Conservation (phyloP, 2,113 vertebrate genomes). For the Echinops telfairi region DNA sequence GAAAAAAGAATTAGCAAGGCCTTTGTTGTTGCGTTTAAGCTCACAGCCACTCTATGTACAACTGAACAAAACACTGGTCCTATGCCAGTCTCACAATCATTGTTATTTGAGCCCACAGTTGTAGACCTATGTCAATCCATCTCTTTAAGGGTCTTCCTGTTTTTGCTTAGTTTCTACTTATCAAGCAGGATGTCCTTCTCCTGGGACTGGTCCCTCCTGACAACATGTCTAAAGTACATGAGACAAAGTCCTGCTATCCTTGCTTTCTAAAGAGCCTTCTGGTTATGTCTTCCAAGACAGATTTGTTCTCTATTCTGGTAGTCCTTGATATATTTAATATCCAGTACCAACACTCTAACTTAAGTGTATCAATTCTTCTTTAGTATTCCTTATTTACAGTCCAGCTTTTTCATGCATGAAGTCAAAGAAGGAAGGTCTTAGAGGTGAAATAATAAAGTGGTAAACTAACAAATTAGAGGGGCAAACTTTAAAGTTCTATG, state of each 20-base stretch:
- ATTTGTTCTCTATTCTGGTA: neutral
- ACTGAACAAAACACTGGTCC: too few species aligned
- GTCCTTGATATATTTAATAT: neutral
- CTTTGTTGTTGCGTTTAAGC: too few species aligned
- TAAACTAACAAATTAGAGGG: slow-evolving; percentile 6
- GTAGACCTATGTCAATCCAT: too few species aligned
- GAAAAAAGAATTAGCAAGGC: slow-evolving; percentile 3
- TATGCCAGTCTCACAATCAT: too few species aligned
- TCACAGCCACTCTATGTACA: too few species aligned
- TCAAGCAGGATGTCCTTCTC: too few species aligned
- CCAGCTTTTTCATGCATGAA: neutral
- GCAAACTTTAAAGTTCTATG: neutral
- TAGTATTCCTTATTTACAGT: neutral
- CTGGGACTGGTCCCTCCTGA: too few species aligned
- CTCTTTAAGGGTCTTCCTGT: too few species aligned
- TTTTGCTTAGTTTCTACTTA: too few species aligned
- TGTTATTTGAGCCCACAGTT: too few species aligned
- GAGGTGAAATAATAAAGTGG: slow-evolving; percentile 32
- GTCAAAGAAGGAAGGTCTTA: neutral
- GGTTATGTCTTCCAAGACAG: neutral
- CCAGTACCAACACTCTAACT: neutral
- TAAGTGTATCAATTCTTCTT: neutral
- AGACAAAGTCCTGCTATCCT: neutral
- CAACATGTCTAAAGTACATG: neutral
- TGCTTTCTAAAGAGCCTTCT: neutral